Evolutionary conservation across 1,140 invertebrate genomes (phyloP).

Genomic region (Eueides isabella): DNA sequence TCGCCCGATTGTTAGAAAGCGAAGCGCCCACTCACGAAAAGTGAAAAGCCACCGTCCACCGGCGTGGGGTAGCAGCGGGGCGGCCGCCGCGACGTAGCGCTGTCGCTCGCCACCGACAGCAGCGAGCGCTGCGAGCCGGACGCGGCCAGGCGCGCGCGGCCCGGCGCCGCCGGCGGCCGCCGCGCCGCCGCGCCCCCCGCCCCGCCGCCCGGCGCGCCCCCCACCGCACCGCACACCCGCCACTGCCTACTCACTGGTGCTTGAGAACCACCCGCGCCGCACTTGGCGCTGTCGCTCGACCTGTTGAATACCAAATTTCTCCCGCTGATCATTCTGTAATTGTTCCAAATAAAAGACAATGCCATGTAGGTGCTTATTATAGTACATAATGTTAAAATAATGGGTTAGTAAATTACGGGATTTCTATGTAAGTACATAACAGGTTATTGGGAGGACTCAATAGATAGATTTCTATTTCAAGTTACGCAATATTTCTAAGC

Average conservation of each 20-base stretch:
- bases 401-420: no score
- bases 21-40: slow-evolving; percentile 82
- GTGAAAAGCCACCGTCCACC: slow-evolving; percentile 75
- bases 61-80: slow-evolving; percentile 63
- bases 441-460: no score
- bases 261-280: slow-evolving; percentile 62
- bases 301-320: slow-evolving; percentile 45
- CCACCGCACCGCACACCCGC: slow-evolving; percentile 51
- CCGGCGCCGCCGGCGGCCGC: slow-evolving; percentile 56
- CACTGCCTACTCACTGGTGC: slow-evolving; percentile 79
- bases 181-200: slow-evolving; percentile 41
- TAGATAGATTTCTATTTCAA: no score
- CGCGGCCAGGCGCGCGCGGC: slow-evolving; percentile 46
- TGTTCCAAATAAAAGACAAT: slow-evolving; percentile 14
- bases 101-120: slow-evolving; percentile 78
- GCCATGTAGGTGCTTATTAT: neutral
- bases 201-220: slow-evolving; percentile 31
- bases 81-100: slow-evolving; percentile 73
- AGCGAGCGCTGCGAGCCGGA: slow-evolving; percentile 73
- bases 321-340: slow-evolving; percentile 11
- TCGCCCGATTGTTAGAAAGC: slow-evolving; percentile 75
- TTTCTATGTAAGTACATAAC: no score
- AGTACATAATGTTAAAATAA: neutral
- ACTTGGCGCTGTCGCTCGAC: slow-evolving; percentile 80
- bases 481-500: no score